Base-by-base conservation (phyloP, 2,888 invertebrate species). In the Agrilus mali region DNA sequence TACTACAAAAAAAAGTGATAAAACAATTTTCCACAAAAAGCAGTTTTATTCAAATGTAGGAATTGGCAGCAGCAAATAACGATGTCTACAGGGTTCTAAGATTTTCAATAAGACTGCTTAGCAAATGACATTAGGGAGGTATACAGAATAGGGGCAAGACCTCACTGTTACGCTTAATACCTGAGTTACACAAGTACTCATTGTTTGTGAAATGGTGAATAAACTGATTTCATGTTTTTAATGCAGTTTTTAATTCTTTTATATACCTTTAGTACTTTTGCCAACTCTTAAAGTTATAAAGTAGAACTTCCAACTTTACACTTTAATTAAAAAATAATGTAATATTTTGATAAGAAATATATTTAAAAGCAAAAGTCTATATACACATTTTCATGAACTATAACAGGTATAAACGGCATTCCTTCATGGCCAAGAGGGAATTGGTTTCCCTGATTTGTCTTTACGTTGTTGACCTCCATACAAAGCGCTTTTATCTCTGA, bases 401-500 rank as follows among this genome's bases (percentile, higher is more conserved):
- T 27, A 27, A 27, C 10, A 27, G 10, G 10, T 10, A 27, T 27
- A 27, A n/a, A n/a, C n/a, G 2, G 12, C 1, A 15, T 15, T 35
- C 2, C 8, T 35, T 48, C 53, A 65, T 34, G 81, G 81, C 89
- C 88, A 89, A 10, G 82, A 76, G 44, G 87, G 88, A 27, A 27
- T 10, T 53, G 70, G 60, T 47, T 82, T 79, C 7, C 78, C 82
- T 50, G 76, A 73, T 52, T 77, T 76, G 2, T 78, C 67, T 34
- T 60, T 66, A 45, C 81, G 72, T 27, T 27, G 27, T 4, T 27
- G 27, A 27, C 27, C 27, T 16, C 83, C 85, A 60, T 80, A 90
- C 33, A 90, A 66, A 39, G 79, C 75, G 57, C 87, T 87, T 61
- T 82, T 87, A 60, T 90, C 89, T 46, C 88, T 73, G 61, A 80